Conservation (phyloP, 2,113 vertebrate species). For the Mus spicilegus region DNA sequence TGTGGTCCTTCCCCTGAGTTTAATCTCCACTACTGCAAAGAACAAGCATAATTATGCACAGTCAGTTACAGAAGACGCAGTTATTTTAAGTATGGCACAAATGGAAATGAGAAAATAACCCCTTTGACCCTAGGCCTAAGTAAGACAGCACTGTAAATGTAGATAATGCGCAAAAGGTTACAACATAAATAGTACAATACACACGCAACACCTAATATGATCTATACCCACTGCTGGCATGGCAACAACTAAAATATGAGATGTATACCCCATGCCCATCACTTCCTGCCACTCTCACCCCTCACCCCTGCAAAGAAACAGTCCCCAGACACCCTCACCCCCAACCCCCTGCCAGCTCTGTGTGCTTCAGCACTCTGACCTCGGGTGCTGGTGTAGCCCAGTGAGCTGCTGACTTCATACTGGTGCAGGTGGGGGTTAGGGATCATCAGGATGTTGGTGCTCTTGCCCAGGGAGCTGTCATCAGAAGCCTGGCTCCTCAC, state of each 20-base stretch:
- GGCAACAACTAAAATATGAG: not conserved
- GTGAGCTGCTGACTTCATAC: slow-evolving; percentile 98
- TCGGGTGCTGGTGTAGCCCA: slow-evolving; percentile 97
- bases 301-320: not conserved
- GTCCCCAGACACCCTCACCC: too few species aligned
- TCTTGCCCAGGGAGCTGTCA: slow-evolving; percentile 94
- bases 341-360: not conserved
- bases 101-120: not conserved
- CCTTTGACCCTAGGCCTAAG: slow-evolving; percentile 1
- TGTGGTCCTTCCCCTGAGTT: not conserved
- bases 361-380: slow-evolving; percentile 86
- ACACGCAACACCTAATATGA: not conserved
- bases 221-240: not conserved
- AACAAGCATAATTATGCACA: not conserved
- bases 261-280: not conserved
- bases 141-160: not conserved
- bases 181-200: not conserved
- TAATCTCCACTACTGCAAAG: not conserved
- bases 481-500: slow-evolving; percentile 96
- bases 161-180: not conserved
- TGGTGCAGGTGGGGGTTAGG: slow-evolving; percentile 92
- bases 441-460: slow-evolving; percentile 96
- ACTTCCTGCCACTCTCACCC: not conserved
- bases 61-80: not conserved
- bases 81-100: not conserved